Percentiles rank a stretch among this genome's conserved stretches.
phyloP scores from a whole-genome alignment of 2,888 invertebrate species.

The Luffia ferchaultella region DNA sequence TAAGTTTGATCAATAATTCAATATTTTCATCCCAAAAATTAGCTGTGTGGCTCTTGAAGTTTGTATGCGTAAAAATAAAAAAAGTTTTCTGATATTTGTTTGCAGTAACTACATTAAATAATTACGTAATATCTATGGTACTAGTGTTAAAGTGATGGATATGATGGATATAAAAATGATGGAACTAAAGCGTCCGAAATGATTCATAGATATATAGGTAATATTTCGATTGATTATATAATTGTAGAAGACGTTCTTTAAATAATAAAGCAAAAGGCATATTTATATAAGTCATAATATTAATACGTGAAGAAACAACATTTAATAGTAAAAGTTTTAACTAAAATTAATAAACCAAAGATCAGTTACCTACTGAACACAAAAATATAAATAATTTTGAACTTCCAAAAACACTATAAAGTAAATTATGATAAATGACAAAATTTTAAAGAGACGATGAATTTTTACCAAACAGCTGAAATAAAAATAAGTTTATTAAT shows the following conservation, averaged over 20 bases:
- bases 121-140: not conserved
- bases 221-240: not conserved
- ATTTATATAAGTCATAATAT: too few species aligned
- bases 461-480: not conserved
- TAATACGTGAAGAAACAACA: too few species aligned
- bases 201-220: not conserved
- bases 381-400: too few species aligned
- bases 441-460: too few species aligned
- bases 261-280: not conserved
- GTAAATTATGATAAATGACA: too few species aligned
- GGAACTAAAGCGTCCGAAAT: not conserved
- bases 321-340: too few species aligned
- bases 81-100: not conserved
- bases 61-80: not conserved
- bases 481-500: not conserved
- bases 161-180: not conserved
- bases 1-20: too few species aligned
- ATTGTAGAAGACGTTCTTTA: not conserved
- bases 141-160: not conserved
- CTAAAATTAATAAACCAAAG: too few species aligned
- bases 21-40: too few species aligned
- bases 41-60: too few species aligned
- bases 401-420: too few species aligned
- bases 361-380: too few species aligned
- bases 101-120: not conserved